Evolutionary conservation across 2,113 vertebrate genomes (phyloP).

Genomic region (Phodopus roborovskii): DNA sequence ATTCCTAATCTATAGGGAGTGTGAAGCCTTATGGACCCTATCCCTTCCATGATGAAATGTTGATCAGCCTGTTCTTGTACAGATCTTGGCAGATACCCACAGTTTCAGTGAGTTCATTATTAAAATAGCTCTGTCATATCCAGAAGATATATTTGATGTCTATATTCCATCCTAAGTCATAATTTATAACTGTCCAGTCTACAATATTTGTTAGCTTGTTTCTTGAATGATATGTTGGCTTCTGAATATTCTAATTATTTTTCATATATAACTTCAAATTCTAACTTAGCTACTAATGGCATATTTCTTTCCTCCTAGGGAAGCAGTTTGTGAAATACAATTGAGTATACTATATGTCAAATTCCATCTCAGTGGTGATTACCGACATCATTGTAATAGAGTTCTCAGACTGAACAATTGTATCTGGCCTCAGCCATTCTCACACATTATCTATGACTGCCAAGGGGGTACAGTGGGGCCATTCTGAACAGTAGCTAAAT

Average conservation of each 20-base stretch:
- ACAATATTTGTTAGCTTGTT: not conserved
- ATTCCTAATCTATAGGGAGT: not conserved
- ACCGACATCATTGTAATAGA: not conserved
- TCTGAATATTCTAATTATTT: conserved; percentile 5
- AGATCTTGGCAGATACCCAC: not conserved
- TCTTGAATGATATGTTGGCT: conserved; percentile 14
- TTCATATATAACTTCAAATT: not conserved
- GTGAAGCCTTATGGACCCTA: not conserved
- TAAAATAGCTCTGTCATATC: not conserved
- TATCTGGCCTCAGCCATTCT: not conserved
- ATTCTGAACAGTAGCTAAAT: not conserved
- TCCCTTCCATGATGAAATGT: not conserved
- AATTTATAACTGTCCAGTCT: not conserved
- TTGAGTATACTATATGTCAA: not conserved
- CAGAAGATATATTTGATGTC: not conserved
- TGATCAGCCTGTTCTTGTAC: not conserved
- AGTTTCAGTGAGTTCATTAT: not conserved
- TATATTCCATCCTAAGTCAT: not conserved
- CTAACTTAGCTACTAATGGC: not conserved
- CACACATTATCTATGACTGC: not conserved
- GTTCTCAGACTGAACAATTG: not conserved
- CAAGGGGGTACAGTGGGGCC: not conserved
- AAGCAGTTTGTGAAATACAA: not conserved
- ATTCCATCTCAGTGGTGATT: not conserved
- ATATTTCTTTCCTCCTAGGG: not conserved